Base-by-base conservation (phyloP, 1,140 invertebrate species). In the Calycopis cecrops region DNA sequence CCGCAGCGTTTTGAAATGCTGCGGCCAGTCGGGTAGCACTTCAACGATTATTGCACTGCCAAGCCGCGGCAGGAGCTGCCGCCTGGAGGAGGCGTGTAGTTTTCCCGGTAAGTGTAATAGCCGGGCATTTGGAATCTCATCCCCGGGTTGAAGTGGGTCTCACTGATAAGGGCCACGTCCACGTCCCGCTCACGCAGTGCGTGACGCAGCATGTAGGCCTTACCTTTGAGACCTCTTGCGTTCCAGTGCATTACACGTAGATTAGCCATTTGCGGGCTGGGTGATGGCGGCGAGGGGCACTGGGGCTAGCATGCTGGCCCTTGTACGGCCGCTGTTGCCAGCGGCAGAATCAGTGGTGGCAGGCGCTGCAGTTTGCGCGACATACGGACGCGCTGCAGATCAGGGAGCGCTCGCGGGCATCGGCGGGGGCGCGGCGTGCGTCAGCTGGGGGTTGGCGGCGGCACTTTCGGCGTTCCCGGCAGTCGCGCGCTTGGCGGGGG, bases 171-270 rank as follows among this genome's bases (percentile, higher is more conserved):
- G n/a, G n/a, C n/a, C n/a, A n/a, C n/a, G n/a, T n/a, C n/a, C n/a
- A n/a, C 38, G 3, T 44, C 18, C 9, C 42, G 33, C 3, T 62
- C 57, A 2, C n/a, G n/a, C 4, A 64, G 44, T 0, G 60, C 21
- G 3, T 51, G 9, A 8, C 28, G 17, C 2, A 67, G 12, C 8
- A 47, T 12, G 6, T 11, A 12, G 12, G 14, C 0, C 34, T 58
- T 61, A 0, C 0, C 4, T 3, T 0, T n/a, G 0, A 67, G 50
- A 0, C 59, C 47, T 7, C 35, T 4, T 47, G 62, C 62, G 11
- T 67, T 64, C 62, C 57, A 67, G 3, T 9, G 18, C 0, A 67
- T 0, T 0, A 57, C 40, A 9, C 55, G 52, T 1, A 59, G 33
- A 14, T 40, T 2, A 7, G 1, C 9, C n/a, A 14, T 1, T 4